phyloP scores from a whole-genome alignment of 2,888 invertebrate genomes.

The Dendrolimus houi region DNA sequence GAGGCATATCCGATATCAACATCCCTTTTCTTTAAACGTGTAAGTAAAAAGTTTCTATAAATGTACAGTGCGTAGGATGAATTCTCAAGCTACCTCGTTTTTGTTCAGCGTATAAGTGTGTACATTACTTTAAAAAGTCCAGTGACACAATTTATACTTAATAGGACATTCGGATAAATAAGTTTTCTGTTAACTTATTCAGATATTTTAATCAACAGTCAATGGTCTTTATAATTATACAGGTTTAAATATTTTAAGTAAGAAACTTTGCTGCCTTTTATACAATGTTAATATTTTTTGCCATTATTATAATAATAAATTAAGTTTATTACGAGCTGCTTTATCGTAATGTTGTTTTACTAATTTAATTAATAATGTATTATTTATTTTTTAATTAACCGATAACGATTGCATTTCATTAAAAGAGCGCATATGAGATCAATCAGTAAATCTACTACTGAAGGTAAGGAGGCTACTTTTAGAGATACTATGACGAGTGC shows the following conservation, averaged over 20 bases:
- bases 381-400: too few species aligned
- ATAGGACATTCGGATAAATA: not conserved
- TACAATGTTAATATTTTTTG: not conserved
- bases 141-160: not conserved
- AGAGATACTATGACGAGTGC: too few species aligned
- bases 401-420: too few species aligned
- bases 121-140: not conserved
- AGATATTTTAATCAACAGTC: not conserved
- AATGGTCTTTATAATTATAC: not conserved
- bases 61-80: too few species aligned
- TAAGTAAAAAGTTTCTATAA: too few species aligned
- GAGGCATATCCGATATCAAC: too few species aligned
- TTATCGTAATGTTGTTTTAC: not conserved
- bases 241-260: not conserved
- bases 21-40: too few species aligned
- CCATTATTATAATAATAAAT: not conserved
- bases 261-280: not conserved
- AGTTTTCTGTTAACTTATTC: not conserved
- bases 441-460: too few species aligned
- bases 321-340: not conserved
- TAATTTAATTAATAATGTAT: too few species aligned
- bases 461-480: too few species aligned
- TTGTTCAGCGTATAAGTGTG: not conserved
- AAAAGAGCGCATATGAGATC: too few species aligned
- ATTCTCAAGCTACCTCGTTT: too few species aligned